Percentiles rank a stretch among this genome's conserved stretches.
Conservation (phyloP, 2,797 vertebrate genomes). For the Prionace glauca region DNA sequence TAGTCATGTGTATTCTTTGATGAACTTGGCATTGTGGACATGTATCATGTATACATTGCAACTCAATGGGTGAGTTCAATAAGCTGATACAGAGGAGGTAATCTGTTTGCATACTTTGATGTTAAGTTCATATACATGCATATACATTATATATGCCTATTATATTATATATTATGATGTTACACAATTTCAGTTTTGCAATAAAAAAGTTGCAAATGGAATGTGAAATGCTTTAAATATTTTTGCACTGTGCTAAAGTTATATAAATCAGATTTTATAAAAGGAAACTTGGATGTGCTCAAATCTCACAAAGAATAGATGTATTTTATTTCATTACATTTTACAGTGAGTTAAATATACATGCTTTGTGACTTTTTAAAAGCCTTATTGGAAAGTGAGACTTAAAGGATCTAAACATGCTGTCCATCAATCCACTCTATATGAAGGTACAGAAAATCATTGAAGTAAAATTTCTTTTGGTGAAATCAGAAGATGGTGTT, state of each 20-base stretch:
- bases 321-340: not conserved
- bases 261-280: not conserved
- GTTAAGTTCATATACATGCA: not conserved
- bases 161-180: no score
- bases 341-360: not conserved
- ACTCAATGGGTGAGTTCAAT: not conserved
- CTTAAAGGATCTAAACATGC: not conserved
- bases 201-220: not conserved
- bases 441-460: not conserved
- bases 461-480: not conserved
- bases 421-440: not conserved
- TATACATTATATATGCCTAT: not conserved
- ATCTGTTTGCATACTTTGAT: not conserved
- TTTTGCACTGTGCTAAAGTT: not conserved
- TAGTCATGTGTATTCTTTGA: not conserved
- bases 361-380: not conserved
- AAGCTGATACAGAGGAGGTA: not conserved
- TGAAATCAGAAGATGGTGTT: not conserved
- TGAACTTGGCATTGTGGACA: not conserved
- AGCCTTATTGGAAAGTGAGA: not conserved
- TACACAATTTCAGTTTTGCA: not conserved
- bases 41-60: not conserved
- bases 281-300: not conserved
- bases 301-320: not conserved
- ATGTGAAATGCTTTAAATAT: not conserved